Evolutionary conservation across 2,113 vertebrate species (phyloP), one percentile per base, ranked within the genome.

Genomic region (Eupsittula cactorum): DNA sequence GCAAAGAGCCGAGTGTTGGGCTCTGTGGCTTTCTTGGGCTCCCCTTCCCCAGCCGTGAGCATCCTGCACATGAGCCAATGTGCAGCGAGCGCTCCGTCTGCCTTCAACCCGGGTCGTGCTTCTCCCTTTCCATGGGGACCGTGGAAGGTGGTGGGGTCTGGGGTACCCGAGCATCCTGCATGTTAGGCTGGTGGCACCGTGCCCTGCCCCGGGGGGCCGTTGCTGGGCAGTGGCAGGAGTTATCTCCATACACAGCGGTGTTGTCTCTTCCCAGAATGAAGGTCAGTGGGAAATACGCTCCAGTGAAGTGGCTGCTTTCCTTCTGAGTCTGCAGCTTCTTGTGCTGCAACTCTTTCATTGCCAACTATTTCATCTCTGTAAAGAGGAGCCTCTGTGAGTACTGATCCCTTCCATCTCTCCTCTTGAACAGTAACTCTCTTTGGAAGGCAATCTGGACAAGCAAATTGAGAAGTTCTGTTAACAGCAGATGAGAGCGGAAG

Each of bases 321-420:
- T 65, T 3, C n/a, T 2, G 73, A 77, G 41, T 8, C 89, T 49
- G 70, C 82, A 83, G 91, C 44, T 83, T 57, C 49, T 49, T 3
- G 46, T 6, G 60, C 75, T 35, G 57, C 57, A 24, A 5, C 33
- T 23, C 55, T 71, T 80, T 96, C 95, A 90, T 96, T 96, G 96
- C 91, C 86, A 82, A 44, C 74, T 82, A 62, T 39, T 95, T 93
- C 84, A 93, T 90, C 91, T 91, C 91, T 75, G 95, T 88, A 82
- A 75, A 96, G 81, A 92, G 49, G 75, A 86, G 50, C 31, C 67
- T 92, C 52, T 67, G 1, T 84, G 41, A 76, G 79, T 88, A 93
- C 92, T 86, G 86, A 90, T 82, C 55, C 86, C 53, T 87, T 95
- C 94, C 82, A 87, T 92, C 82, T 92, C 87, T 92, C 33, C 77